Evolutionary conservation across 2,113 vertebrate species (phyloP).

Genomic region (Oncorhynchus keta): DNA sequence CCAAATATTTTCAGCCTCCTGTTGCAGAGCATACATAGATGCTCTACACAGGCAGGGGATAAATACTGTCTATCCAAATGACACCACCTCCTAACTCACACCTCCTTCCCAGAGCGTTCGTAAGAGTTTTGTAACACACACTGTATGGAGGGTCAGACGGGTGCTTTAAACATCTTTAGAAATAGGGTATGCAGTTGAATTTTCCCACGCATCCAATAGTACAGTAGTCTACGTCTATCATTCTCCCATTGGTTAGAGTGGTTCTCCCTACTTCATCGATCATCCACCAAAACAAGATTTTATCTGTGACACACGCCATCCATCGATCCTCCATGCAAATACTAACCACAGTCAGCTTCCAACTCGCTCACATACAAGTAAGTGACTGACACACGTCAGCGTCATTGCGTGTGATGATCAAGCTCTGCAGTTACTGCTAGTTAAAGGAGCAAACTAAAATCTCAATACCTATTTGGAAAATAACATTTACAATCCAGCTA

Average conservation of each 20-base stretch:
- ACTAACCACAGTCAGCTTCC: no score
- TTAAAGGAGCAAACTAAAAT: slow-evolving; percentile 6
- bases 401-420: slow-evolving; percentile 40
- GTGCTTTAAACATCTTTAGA: no score
- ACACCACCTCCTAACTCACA: slow-evolving; percentile 65
- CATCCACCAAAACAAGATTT: neutral
- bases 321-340: neutral
- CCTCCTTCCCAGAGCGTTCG: neutral
- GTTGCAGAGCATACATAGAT: no score
- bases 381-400: slow-evolving; percentile 12
- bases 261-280: slow-evolving; percentile 11
- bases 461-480: slow-evolving; percentile 6
- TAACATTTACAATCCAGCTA: slow-evolving; percentile 12
- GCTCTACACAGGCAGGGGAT: slow-evolving; percentile 75
- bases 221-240: slow-evolving; percentile 16
- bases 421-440: slow-evolving; percentile 14
- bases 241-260: slow-evolving; percentile 37
- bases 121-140: slow-evolving; percentile 9
- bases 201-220: slow-evolving; percentile 45
- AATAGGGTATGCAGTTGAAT: neutral
- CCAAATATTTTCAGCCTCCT: no score
- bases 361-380: no score
- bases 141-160: neutral
- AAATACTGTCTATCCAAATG: slow-evolving; percentile 77
- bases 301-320: neutral